Evolutionary conservation across 2,888 invertebrate species (phyloP), one percentile per base, ranked within the genome.

Genomic region (Gandaritis pyraliata): DNA sequence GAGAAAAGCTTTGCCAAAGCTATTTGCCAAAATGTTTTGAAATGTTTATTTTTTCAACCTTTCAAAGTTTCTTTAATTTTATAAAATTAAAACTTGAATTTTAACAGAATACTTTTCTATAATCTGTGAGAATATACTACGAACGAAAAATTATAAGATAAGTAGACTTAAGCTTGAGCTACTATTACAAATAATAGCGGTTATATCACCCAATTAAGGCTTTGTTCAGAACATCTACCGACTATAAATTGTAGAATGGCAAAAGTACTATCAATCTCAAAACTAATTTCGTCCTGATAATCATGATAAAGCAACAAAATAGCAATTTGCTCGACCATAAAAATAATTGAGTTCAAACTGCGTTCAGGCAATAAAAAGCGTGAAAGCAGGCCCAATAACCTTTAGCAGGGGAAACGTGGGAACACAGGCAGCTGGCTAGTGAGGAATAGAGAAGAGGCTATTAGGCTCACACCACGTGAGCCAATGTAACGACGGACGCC

Each of bases 291-390:
- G 83, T 83, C 86, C 80, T 86, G 85, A 90, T 90, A 89, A 90
- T 90, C 87, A 79, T 90, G 90, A 90, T 90, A 88, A 84, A 84
- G 90, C 91, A 92, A 90, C 90, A 90, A 92, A 89, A 90, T 89
- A 90, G 91, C 89, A 90, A 92, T 91, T 92, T 89, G 80, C 84
- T 77, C 86, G 78, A 85, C 88, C 90, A 88, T 91, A 91, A 92
- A 92, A 90, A 90, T 92, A 91, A 91, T 92, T 91, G 90, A 90
- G 91, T 91, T 90, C 88, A 90, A 91, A 91, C 89, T 88, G 88
- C 87, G 90, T 90, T 87, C 81, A 81, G 85, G 91, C 90, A 88
- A 90, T 90, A 92, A 92, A 92, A 92, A 90, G 88, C 87, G 86
- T 90, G 87, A 87, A 90, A 89, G 88, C 85, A 87, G 85, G 85